Base-by-base conservation (phyloP, 2,797 vertebrate genomes). In the Enteromius unitaeniatus region DNA sequence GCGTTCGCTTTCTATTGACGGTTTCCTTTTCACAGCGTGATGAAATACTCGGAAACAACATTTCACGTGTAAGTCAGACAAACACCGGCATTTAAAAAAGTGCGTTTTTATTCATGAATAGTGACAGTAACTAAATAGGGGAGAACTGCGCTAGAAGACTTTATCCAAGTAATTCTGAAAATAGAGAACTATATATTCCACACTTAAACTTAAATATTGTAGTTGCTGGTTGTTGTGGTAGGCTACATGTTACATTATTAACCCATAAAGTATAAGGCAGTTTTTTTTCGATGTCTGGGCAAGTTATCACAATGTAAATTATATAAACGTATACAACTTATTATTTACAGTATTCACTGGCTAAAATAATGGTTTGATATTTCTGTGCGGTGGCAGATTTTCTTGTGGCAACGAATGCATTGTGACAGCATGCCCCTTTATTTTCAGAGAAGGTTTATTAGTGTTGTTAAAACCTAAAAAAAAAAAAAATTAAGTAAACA, bases 11-110 rank as follows among this genome's bases (percentile, higher is more conserved):
- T 73, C 55, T 73, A 37, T 62, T 60, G 3, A 42, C 7, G 2
- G 1, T 17, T 81, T 64, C 28, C 55, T 49, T 73, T 60, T 65
- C 9, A 14, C 28, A 74, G 4, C 28, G 58, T 82, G 69, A 82
- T 65, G 80, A 47, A 74, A 74, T 82, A 65, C 14, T 10, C 3
- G 2, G 42, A 51, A 81, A 62, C 6, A 60, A 45, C 6, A n/a
- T 11, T 1, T 14, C 2, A 15, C 47, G 34, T 11, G 65, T 14
- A 15, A 58, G 37, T 62, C 37, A 73, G 69, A 69, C 47, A 40
- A 62, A 45, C 68, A 4, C 34, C 26, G 8, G 51, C 68, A 42
- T 2, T 47, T 23, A 23, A 64, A 79, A 64, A 31, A 31, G 8
- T 65, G 45, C 2, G 1, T 49, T 28, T 51, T 74, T 6, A 58